Conservation (phyloP, 37 sponge, comb jelly and placozoan species). For the Lycopodina hypogea region DNA sequence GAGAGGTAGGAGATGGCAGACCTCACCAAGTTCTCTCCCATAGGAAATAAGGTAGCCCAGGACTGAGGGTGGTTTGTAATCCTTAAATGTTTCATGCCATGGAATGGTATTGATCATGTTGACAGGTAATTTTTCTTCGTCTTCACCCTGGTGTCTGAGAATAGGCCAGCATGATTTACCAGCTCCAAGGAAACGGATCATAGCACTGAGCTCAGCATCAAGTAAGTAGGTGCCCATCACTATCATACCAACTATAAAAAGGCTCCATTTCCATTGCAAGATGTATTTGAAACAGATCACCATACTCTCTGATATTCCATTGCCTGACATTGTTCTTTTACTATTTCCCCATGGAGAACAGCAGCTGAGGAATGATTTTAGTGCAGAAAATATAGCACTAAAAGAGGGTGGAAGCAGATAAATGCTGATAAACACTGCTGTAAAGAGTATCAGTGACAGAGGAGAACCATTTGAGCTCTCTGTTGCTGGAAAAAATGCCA, state of each 20-base stretch:
- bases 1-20: slow-evolving; percentile 6
- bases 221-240: slow-evolving; percentile 8
- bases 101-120: neutral
- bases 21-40: slow-evolving; percentile 36
- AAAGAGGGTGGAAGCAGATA: slow-evolving; percentile 13
- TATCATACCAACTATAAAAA: neutral
- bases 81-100: slow-evolving; percentile 23
- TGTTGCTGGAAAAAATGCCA: neutral
- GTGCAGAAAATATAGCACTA: no score
- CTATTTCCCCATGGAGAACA: no score
- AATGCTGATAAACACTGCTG: slow-evolving; percentile 8
- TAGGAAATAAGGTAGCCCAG: neutral
- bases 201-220: slow-evolving; percentile 35
- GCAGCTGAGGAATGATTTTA: no score
- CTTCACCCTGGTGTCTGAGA: neutral
- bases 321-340: no score
- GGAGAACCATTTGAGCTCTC: slow-evolving; percentile 51
- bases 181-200: slow-evolving; percentile 10
- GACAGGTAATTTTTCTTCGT: no score
- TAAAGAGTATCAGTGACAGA: slow-evolving; percentile 32
- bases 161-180: slow-evolving; percentile 43
- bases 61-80: slow-evolving; percentile 4
- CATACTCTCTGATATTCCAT: no score
- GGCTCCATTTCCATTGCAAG: neutral
- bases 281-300: neutral